Base-by-base conservation (phyloP, 1,140 invertebrate genomes). In the Brachionus rotundiformis region DNA sequence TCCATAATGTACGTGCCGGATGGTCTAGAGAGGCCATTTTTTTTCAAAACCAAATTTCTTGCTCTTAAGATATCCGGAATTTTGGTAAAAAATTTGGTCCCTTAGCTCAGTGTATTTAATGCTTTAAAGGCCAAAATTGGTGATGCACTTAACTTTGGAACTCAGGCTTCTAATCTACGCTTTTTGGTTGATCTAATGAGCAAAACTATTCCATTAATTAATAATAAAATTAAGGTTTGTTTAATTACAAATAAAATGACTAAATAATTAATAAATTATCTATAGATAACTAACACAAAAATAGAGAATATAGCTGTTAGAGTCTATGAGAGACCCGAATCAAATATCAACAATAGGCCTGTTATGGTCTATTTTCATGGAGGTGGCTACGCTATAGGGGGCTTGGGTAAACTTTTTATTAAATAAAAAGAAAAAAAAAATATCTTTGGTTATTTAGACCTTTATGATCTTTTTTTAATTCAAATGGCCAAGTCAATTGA, bases 291-390 rank as follows among this genome's bases (percentile, higher is more conserved):
- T 25, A 41, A 73, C 23, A 73, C 68, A 44, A 41, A 25, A 2
- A 25, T 73, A 25, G 41, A 44, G 2, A 25, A 44, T 27, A n/a
- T 81, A 10, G 23, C 7, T 11, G 79, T 81, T 3, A 25, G 79
- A 41, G 41, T 81, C 41, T 81, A 81, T 63, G 27, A 49, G 23
- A 31, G 23, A 23, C 29, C n/a, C 3, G 27, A 41, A n/a, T 47
- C 39, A 8, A 39, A 27, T 19, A 8, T 41, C 2, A 25, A 25
- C 16, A 2, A 33, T 16, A 41, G 31, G n/a, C 59, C 79, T 29
- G n/a, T 63, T n/a, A 41, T 81, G 54, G 16, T 81, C 0, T 81
- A 41, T 41, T 81, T 63, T 81, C 79, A 81, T 33, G 79, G 79
- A 13, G 79, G 79, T 6, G 79, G 54, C 6, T 81, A 49, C n/a